A percentile compares a stretch with the other conserved stretches of the same genome.
Evolutionary conservation across 2,113 vertebrate species (phyloP).

Genomic region (Cyprinodon tularosa): DNA sequence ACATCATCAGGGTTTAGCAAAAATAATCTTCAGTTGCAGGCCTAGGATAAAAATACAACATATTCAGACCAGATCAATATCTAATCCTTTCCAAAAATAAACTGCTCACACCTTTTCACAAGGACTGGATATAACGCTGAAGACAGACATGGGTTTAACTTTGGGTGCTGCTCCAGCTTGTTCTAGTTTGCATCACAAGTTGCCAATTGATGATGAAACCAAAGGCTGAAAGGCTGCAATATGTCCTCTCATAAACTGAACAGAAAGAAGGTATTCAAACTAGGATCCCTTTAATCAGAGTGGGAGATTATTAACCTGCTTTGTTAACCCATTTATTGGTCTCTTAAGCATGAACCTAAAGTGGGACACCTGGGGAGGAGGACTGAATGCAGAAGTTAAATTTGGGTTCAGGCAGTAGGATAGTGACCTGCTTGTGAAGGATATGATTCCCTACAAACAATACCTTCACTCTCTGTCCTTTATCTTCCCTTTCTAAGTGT

Average conservation of each 20-base stretch:
- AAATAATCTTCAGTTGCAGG: no score
- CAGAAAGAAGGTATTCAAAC: neutral
- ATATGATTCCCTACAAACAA: neutral
- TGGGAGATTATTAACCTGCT: conserved; percentile 9
- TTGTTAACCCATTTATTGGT: conserved; percentile 24
- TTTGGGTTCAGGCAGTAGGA: neutral
- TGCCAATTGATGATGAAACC: neutral
- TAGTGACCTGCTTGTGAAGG: neutral
- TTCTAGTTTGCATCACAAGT: neutral
- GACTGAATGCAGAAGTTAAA: neutral
- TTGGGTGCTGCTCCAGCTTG: neutral
- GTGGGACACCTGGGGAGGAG: conserved; percentile 17
- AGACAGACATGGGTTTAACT: neutral
- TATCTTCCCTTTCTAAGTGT: neutral
- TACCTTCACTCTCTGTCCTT: neutral
- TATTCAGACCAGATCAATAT: neutral
- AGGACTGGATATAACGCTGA: neutral
- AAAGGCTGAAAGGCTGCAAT: neutral
- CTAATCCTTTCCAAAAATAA: neutral
- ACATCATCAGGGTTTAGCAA: neutral
- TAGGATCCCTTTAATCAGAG: neutral
- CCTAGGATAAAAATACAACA: neutral
- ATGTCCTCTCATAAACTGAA: neutral
- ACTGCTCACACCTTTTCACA: neutral
- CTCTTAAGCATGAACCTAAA: neutral